Conservation (phyloP, 2,113 vertebrate species). For the Scolopax mira region DNA sequence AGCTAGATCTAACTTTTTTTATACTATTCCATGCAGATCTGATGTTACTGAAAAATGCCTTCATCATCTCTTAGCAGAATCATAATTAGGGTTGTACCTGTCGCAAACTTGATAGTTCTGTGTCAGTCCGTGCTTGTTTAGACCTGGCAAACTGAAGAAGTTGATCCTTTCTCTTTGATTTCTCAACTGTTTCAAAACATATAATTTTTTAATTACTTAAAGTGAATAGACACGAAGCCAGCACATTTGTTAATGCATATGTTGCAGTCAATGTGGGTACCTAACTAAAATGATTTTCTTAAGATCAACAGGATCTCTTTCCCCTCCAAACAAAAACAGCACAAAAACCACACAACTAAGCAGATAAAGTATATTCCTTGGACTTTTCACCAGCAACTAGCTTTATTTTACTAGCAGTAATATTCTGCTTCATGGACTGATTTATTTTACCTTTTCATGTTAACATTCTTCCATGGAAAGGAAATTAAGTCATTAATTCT, state of each 20-base stretch:
- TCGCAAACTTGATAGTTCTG: slow-evolving; percentile 77
- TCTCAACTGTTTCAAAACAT: slow-evolving; percentile 77
- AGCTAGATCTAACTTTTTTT: background rate
- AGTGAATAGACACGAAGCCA: background rate
- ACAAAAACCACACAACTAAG: background rate
- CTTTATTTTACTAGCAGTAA: background rate
- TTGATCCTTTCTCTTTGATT: slow-evolving; percentile 82
- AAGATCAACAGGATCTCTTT: background rate
- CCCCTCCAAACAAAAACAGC: background rate
- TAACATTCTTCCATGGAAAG: background rate
- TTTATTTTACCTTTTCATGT: background rate
- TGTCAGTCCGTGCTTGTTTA: slow-evolving; percentile 80
- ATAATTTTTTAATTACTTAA: background rate
- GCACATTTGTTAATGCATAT: background rate
- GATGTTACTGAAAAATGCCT: background rate
- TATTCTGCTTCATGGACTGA: background rate
- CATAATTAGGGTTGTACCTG: slow-evolving; percentile 71
- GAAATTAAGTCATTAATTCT: background rate
- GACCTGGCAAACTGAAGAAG: slow-evolving; percentile 83
- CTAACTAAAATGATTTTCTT: background rate
- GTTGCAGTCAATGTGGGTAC: background rate
- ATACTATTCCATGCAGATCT: background rate
- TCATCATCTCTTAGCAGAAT: background rate
- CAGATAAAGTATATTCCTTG: background rate
- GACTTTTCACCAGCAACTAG: background rate